Conservation (phyloP, 2,888 invertebrate genomes). For the Orchestes rusci region DNA sequence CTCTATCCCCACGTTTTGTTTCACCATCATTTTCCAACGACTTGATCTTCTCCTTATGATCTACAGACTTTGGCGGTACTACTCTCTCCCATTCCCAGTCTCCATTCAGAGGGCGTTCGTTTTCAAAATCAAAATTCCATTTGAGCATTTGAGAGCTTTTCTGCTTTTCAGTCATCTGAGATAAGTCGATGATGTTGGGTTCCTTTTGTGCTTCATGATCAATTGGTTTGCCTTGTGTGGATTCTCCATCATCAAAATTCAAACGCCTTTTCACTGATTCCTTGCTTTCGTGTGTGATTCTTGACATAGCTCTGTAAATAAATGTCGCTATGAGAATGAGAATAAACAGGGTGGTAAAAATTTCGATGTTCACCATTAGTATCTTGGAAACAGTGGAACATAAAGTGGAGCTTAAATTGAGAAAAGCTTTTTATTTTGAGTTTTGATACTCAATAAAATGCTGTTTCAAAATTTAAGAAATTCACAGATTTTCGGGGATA, state of each 20-base stretch:
- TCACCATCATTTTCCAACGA: conserved; percentile 1
- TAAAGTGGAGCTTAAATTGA: no score
- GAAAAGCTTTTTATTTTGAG: no score
- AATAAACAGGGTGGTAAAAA: no score
- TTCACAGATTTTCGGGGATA: no score
- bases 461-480: no score
- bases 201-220: background rate
- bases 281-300: background rate
- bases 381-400: no score
- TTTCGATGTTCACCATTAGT: no score
- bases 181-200: background rate
- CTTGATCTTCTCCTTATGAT: conserved; percentile 6
- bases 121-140: conserved; percentile 54
- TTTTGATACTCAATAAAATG: no score
- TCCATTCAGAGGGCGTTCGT: conserved; percentile 46
- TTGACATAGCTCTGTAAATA: conserved; percentile 11
- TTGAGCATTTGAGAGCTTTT: conserved; percentile 41
- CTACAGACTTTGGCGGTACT: conserved; percentile 2
- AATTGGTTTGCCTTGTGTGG: background rate
- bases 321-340: no score
- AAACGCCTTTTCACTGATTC: conserved; percentile 11
- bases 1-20: no score
- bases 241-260: conserved; percentile 5
- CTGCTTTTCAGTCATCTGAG: background rate
- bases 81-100: conserved; percentile 46